phyloP scores from a whole-genome alignment of 2,113 vertebrate species.

The Condylura cristata region DNA sequence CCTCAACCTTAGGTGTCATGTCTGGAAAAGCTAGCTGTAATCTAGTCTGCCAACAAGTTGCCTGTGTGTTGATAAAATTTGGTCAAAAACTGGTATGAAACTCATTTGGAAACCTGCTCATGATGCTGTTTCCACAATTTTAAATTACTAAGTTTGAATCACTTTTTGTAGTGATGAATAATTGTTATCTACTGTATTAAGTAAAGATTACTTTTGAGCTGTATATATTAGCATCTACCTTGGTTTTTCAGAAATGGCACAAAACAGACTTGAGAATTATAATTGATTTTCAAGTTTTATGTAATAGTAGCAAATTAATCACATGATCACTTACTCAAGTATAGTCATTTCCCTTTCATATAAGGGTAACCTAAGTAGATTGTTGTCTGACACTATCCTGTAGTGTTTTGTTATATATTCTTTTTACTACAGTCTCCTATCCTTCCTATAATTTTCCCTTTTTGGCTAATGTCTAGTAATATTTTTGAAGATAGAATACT shows the following conservation, averaged over 20 bases:
- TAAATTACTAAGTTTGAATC: background rate
- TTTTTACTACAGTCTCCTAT: background rate
- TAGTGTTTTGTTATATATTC: background rate
- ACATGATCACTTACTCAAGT: background rate
- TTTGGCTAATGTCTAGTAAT: background rate
- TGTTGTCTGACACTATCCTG: background rate
- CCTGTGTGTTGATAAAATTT: background rate
- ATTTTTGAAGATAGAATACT: background rate
- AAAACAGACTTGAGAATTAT: background rate
- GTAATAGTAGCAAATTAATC: rapidly evolving
- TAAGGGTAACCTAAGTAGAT: background rate
- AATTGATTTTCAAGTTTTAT: background rate
- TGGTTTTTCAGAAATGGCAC: background rate
- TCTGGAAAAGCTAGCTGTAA: background rate
- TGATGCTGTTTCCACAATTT: background rate
- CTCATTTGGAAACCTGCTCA: background rate
- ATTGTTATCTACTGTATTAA: rapidly evolving
- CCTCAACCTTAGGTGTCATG: rapidly evolving
- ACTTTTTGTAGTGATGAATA: background rate
- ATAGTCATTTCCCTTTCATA: background rate
- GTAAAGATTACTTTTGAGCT: background rate
- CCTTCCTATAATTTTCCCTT: background rate
- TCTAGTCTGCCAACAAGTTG: background rate
- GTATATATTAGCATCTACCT: rapidly evolving
- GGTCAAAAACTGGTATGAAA: background rate